Evolutionary conservation across 2,113 vertebrate genomes (phyloP).

Genomic region (Clarias macrocephalus): DNA sequence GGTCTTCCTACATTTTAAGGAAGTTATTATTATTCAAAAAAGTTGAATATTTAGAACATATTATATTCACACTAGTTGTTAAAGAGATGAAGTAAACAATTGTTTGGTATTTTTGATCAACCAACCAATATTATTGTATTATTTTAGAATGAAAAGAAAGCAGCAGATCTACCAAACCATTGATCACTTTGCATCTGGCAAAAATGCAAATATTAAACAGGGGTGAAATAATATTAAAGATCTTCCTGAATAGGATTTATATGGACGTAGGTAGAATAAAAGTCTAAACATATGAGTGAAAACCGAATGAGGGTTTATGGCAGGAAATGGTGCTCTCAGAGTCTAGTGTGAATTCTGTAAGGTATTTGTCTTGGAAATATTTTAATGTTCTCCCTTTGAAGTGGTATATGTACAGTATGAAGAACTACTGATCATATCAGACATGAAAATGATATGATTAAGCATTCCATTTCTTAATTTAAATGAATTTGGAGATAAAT

Average conservation of each 20-base stretch:
- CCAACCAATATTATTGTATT: background rate
- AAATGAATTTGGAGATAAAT: background rate
- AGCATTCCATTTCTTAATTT: background rate
- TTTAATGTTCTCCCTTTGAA: slow-evolving; percentile 55
- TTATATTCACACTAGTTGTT: background rate
- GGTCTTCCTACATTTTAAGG: background rate
- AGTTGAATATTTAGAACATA: background rate
- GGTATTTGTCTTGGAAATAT: slow-evolving; percentile 56
- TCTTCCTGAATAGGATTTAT: background rate
- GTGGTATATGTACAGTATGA: slow-evolving; percentile 44
- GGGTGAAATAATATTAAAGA: background rate
- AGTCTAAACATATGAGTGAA: slow-evolving; percentile 34
- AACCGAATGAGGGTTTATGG: slow-evolving; percentile 37
- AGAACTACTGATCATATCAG: slow-evolving; percentile 14
- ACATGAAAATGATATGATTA: background rate
- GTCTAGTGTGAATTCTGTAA: slow-evolving; percentile 54
- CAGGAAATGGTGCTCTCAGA: slow-evolving; percentile 51
- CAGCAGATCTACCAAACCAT: background rate
- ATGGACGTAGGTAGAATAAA: background rate
- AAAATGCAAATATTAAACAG: background rate
- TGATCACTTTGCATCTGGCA: background rate
- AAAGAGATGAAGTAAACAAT: background rate
- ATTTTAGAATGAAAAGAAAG: background rate
- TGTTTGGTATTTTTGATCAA: background rate
- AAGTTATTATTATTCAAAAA: background rate